Evolutionary conservation across 1,140 invertebrate species (phyloP), one percentile per base, ranked within the genome.

Genomic region (Dendrolimus kikuchii): DNA sequence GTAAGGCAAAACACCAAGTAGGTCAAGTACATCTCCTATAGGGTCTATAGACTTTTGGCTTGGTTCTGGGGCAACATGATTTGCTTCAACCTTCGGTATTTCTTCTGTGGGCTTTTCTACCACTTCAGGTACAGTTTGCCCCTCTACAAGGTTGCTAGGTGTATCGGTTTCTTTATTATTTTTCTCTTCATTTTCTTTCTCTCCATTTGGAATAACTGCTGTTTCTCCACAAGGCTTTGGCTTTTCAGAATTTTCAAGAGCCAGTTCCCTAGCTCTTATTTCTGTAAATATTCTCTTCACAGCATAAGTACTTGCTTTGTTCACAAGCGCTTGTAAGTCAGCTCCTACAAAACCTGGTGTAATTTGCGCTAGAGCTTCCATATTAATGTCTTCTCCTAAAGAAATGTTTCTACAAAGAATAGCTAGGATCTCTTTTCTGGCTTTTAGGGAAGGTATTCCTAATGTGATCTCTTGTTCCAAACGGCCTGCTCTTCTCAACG

Each of bases 341-440:
- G 96, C 97, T 23, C 97, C 98, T 40, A 99, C 97, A 90, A 94
- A 99, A n/a, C 98, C 98, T 6, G 98, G 98, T 40, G 96, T 98
- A 36, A 93, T 86, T 64, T 92, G 90, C 38, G 96, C 95, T 46
- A 99, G 85, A 40, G 88, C 81, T 57, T 90, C 78, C 60, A 93
- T 91, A 75, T 94, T 91, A 63, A 98, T 90, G 66, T 92, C 90
- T 36, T 90, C 66, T 51, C 90, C 86, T 5, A 99, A 74, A 53
- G 90, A 90, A 46, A 98, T 77, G 38, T 91, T 90, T 90, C 68
- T 95, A 85, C 86, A 90, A 52, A 90, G 80, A 39, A 96, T 92
- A 68, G 89, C 82, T n/a, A 96, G 72, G 53, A 96, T 96, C 55
- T 93, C 90, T 56, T 89, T 86, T 59, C 97, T 89, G 41, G 95